Evolutionary conservation across 1,140 invertebrate species (phyloP), one percentile per base, ranked within the genome.

Genomic region (Teleogryllus occipitalis): DNA sequence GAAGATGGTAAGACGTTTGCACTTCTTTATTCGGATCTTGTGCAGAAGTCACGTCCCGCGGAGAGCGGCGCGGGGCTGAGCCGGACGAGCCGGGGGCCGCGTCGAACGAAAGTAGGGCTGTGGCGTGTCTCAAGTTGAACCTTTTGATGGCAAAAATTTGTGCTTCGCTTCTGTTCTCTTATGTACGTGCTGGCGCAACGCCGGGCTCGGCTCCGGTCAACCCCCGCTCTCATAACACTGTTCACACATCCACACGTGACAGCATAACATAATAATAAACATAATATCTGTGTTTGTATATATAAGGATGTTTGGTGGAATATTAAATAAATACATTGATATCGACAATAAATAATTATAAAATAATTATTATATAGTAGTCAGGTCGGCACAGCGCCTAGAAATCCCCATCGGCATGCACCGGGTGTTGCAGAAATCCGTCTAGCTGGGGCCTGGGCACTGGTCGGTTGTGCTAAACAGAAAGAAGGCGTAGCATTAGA

Each of bases 321-420:
- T 65, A 65, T 65, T 65, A 65, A 65, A 65, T 65, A 65, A 65
- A 65, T 65, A 65, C 54, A 65, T 65, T 65, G 54, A 65, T 65
- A 65, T 65, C 54, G 54, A 65, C 54, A 65, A 65, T 65, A 65
- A 65, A 65, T 65, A 65, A 65, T 65, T 65, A 65, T 65, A 65
- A 65, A 65, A 65, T 65, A 65, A 65, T 65, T 65, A 65, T 65
- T 65, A 18, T 65, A 65, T 65, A 65, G 18, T 65, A 65, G 54
- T 65, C 54, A 65, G 54, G 54, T 65, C 54, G 54, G 54, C 54
- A 65, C 18, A 18, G 54, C 18, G 54, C 18, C 54, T 65, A 65
- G 54, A 65, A 65, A 18, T 65, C 54, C 54, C 54, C 54, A 7
- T 65, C 54, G 10, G 54, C 54, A 18, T 65, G 54, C 54, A 65